Evolutionary conservation across 92 coral and sea anemone species (phyloP).

Genomic region (Bergia sp.): DNA sequence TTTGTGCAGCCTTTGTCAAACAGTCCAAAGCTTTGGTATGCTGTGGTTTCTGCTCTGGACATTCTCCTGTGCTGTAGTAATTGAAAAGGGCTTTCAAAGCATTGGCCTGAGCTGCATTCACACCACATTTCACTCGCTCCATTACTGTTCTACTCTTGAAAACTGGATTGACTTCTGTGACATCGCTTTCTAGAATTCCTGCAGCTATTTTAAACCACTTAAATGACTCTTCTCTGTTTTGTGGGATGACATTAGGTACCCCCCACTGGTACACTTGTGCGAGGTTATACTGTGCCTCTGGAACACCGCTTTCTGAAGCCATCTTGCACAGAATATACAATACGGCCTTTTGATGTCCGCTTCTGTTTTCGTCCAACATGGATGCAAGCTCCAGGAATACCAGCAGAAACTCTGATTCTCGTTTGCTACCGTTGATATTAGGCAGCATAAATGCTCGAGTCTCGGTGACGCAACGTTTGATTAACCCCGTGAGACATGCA

Average conservation of each 20-base stretch:
- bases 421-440: neutral
- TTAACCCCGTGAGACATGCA: neutral
- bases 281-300: slow-evolving; percentile 35
- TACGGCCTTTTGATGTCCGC: neutral
- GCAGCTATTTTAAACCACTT: slow-evolving; percentile 37
- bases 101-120: neutral
- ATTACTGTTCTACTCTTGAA: neutral
- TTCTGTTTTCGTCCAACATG: neutral
- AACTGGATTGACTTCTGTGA: neutral
- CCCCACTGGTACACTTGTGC: slow-evolving; percentile 34
- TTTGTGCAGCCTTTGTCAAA: slow-evolving; percentile 8
- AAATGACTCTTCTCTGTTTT: slow-evolving; percentile 19
- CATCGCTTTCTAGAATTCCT: neutral
- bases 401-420: neutral
- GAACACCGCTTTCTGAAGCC: neutral
- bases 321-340: neutral
- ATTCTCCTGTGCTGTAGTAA: slow-evolving; percentile 10
- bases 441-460: neutral
- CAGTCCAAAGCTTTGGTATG: slow-evolving; percentile 27
- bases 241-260: neutral
- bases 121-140: slow-evolving; percentile 14
- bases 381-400: neutral
- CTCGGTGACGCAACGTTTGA: neutral
- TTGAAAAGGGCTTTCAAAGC: slow-evolving; percentile 17
- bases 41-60: slow-evolving; percentile 26